Percentiles rank a stretch among this genome's conserved stretches.
These are phyloP conservation scores for Eremophila alpestris DNA, from an alignment of 2,797 vertebrate genomes.

Conservation along the genomic window DNA sequence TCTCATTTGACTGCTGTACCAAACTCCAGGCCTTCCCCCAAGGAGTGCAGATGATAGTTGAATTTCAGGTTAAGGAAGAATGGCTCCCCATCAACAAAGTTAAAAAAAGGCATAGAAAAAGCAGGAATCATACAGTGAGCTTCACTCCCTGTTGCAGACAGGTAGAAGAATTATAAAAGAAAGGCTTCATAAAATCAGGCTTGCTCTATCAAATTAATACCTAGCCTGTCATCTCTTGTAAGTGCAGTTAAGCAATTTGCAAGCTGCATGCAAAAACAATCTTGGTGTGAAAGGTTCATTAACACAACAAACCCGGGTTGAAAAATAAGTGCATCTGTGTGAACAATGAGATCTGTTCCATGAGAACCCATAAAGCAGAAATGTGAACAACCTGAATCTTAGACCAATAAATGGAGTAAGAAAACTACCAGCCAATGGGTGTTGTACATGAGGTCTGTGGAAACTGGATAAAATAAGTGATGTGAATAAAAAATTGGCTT, in stretches of 20 bases:
- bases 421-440: neutral
- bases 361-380: neutral
- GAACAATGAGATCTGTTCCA: neutral
- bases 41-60: neutral
- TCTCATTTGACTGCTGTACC: neutral
- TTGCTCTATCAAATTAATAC: neutral
- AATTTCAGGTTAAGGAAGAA: neutral
- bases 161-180: neutral
- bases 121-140: neutral
- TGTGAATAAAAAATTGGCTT: neutral
- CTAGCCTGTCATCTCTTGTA: neutral
- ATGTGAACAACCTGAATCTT: neutral
- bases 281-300: neutral
- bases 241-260: neutral
- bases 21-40: neutral
- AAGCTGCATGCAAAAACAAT: neutral
- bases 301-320: neutral
- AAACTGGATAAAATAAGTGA: neutral
- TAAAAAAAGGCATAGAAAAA: neutral
- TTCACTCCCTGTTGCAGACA: neutral
- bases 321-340: neutral
- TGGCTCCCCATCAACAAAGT: neutral
- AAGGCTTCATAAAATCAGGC: neutral
- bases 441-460: neutral
- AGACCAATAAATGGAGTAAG: neutral